A percentile compares a stretch with the other conserved stretches of the same genome.
Evolutionary conservation across 2,113 vertebrate species (phyloP).

Genomic region (Cinclus mexicanus): DNA sequence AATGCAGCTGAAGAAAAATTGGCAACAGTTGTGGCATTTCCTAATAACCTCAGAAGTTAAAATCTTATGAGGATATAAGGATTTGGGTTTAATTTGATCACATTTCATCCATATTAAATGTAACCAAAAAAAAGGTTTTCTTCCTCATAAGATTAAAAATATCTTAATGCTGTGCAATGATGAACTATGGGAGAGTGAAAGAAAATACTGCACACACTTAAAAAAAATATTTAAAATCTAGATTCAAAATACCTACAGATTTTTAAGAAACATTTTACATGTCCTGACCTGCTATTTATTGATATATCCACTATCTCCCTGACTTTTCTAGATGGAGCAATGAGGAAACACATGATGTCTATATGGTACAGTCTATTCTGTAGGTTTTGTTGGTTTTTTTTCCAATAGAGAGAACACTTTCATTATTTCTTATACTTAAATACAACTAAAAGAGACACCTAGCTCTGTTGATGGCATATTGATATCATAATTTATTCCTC

Average conservation of each 20-base stretch:
- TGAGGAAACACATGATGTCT: neutral
- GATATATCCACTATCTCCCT: neutral
- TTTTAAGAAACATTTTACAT: neutral
- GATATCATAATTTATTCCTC: neutral
- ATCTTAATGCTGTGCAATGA: neutral
- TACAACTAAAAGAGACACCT: neutral
- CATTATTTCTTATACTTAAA: neutral
- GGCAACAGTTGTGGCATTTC: neutral
- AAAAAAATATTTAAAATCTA: neutral
- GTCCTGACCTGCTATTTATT: neutral
- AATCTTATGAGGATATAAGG: neutral
- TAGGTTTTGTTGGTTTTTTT: rapidly evolving
- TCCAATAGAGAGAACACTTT: neutral
- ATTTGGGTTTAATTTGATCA: neutral
- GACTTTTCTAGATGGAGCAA: neutral
- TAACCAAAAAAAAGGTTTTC: neutral
- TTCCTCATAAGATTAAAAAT: neutral
- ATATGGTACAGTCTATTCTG: neutral
- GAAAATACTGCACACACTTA: neutral
- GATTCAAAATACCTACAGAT: neutral
- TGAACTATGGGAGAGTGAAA: neutral
- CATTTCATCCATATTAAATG: neutral
- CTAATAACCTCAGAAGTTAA: neutral
- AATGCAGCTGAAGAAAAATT: neutral
- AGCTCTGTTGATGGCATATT: neutral